Conservation (phyloP, 1,140 invertebrate genomes). For the Listronotus bonariensis region DNA sequence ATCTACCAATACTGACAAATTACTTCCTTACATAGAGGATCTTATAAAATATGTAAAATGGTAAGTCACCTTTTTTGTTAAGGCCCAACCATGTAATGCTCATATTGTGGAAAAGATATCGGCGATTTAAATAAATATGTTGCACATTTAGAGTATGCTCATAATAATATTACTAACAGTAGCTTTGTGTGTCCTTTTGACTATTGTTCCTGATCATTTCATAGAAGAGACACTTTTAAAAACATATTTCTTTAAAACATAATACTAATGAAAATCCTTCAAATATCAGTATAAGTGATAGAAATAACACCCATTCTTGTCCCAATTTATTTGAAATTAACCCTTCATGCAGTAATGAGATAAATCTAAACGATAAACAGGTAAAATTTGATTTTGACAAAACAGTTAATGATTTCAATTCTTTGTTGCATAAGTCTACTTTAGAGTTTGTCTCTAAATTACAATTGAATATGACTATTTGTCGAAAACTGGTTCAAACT, state of each 20-base stretch:
- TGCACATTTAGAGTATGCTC: constrained; percentile 7
- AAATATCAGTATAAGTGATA: no score
- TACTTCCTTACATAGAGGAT: no score
- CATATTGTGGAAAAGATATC: constrained; percentile 2
- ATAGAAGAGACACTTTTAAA: constrained; percentile 18
- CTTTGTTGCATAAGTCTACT: no score
- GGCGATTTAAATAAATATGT: constrained; percentile 8
- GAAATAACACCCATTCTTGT: no score
- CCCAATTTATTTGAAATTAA: no score
- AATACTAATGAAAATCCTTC: not conserved
- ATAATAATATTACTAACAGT: constrained; percentile 9
- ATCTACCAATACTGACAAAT: not conserved
- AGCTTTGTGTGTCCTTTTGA: constrained; percentile 10
- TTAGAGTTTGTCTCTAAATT: constrained; percentile 1
- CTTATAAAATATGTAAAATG: no score
- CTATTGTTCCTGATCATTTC: constrained; percentile 2
- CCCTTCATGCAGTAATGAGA: not conserved
- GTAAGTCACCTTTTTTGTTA: no score
- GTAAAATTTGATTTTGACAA: not conserved
- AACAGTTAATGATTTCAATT: not conserved
- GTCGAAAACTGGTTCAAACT: constrained; percentile 8
- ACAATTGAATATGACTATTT: constrained; percentile 10
- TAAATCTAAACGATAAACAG: not conserved
- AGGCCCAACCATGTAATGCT: constrained; percentile 1
- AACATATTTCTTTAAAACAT: constrained; percentile 6